Conservation (phyloP, 2,888 invertebrate species). For the Nomada fucata region DNA sequence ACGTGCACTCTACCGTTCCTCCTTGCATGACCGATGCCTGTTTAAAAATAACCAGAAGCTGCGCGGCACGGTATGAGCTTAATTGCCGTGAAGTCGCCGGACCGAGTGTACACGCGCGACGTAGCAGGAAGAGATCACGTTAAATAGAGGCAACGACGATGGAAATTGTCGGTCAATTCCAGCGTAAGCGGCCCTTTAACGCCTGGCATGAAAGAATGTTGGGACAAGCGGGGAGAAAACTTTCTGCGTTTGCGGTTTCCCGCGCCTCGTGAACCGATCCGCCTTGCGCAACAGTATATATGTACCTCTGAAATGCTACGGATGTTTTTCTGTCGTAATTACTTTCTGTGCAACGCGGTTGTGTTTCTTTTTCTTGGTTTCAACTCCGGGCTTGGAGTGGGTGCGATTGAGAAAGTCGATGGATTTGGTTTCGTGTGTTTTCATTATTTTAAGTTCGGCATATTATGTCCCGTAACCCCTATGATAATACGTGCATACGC, state of each 20-base stretch:
- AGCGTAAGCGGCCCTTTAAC: background rate
- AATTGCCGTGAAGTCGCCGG: constrained; percentile 69
- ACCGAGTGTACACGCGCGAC: constrained; percentile 40
- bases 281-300: background rate
- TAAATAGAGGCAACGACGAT: constrained; percentile 37
- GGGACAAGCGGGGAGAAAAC: no score
- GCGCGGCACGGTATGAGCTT: constrained; percentile 53
- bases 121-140: constrained; percentile 48
- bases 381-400: no score
- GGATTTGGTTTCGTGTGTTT: no score
- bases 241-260: background rate
- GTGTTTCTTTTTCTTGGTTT: background rate
- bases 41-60: constrained; percentile 70
- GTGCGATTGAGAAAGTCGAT: background rate
- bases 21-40: constrained; percentile 30
- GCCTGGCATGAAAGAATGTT: background rate
- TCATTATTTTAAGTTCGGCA: no score
- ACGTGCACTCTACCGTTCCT: constrained; percentile 46
- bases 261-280: background rate
- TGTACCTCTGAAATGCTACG: background rate
- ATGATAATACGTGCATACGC: no score
- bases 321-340: background rate
- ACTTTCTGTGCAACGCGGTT: no score
- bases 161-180: constrained; percentile 36
- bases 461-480: no score